Percentiles rank a stretch among this genome's conserved stretches.
phyloP scores from a whole-genome alignment of 1,140 invertebrate species.

The Tetramorium simillimum region DNA sequence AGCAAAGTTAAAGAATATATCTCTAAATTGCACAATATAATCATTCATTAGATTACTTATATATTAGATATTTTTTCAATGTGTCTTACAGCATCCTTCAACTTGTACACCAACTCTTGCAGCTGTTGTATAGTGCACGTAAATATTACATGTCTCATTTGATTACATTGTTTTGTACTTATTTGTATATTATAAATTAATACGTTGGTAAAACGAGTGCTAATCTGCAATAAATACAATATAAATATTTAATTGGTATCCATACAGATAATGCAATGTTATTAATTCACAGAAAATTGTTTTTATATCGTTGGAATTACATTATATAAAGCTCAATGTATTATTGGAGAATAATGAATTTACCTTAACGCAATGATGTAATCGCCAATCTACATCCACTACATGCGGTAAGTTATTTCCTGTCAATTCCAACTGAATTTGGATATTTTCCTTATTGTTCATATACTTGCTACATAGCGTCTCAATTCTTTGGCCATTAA shows the following conservation, averaged over 20 bases:
- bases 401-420: conserved; percentile 87
- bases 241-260: conserved; percentile 31
- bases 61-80: conserved; percentile 85
- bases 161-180: conserved; percentile 82
- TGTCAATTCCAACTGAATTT: conserved; percentile 82
- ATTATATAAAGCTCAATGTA: not conserved
- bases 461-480: conserved; percentile 81
- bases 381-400: conserved; percentile 88
- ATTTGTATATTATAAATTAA: conserved; percentile 83
- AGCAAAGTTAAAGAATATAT: not conserved
- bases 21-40: conserved; percentile 16
- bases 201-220: conserved; percentile 78
- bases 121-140: conserved; percentile 88
- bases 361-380: conserved; percentile 87
- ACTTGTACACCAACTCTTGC: conserved; percentile 89
- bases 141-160: conserved; percentile 85
- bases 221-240: conserved; percentile 81
- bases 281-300: not conserved
- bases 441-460: conserved; percentile 79
- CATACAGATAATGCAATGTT: conserved; percentile 37
- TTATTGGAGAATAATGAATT: conserved; percentile 18
- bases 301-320: conserved; percentile 16
- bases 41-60: conserved; percentile 19
- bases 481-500: conserved; percentile 74
- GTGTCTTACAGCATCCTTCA: conserved; percentile 88